These are phyloP conservation scores for Calameuta pallipes DNA, from an alignment of 2,888 invertebrate species.

Conservation along the genomic window DNA sequence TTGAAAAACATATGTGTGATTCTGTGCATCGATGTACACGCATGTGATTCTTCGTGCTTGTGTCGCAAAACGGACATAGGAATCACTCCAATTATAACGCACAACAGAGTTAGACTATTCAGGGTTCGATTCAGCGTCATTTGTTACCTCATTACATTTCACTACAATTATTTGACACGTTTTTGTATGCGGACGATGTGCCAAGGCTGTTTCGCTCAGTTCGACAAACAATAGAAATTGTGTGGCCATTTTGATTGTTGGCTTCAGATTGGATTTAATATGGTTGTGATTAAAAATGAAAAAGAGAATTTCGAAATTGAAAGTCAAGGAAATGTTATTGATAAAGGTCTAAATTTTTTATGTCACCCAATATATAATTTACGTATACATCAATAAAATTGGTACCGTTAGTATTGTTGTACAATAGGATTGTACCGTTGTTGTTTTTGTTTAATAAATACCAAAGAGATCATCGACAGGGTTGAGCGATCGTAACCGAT, in stretches of 20 bases:
- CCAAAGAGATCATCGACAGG: background rate
- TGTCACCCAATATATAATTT: background rate
- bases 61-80: background rate
- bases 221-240: background rate
- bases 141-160: conserved; percentile 1
- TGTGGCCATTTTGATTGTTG: background rate
- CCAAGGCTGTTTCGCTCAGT: background rate
- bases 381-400: too few relatives aligned
- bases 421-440: background rate
- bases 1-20: background rate
- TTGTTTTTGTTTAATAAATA: background rate
- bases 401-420: background rate
- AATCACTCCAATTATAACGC: conserved; percentile 3
- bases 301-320: too few relatives aligned
- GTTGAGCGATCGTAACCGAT: background rate
- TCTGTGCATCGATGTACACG: background rate
- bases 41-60: background rate
- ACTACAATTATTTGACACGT: background rate
- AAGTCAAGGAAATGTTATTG: too few relatives aligned
- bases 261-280: background rate
- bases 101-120: background rate
- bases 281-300: background rate
- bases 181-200: background rate
- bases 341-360: background rate
- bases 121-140: background rate